A percentile compares a stretch with the other conserved stretches of the same genome.
Conservation (phyloP, 2,113 vertebrate species). For the Carollia perspicillata region DNA sequence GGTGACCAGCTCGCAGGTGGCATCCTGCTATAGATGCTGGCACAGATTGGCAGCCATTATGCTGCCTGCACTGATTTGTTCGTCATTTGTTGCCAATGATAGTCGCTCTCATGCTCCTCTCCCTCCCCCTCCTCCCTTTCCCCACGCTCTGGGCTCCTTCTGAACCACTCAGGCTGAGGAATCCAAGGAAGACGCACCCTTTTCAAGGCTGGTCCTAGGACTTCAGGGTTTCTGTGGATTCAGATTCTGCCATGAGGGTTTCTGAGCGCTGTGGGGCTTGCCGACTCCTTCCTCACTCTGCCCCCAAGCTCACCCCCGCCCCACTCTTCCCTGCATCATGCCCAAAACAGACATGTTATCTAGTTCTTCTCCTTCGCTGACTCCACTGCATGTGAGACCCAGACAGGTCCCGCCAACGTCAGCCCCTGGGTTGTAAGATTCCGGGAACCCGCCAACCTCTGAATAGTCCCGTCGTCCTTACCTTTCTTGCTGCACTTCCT, state of each 20-base stretch:
- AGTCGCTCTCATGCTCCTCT: constrained; percentile 17
- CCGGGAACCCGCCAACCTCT: background rate
- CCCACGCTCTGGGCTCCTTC: background rate
- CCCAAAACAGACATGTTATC: background rate
- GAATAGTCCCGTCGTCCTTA: background rate
- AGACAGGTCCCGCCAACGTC: background rate
- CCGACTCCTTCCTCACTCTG: background rate
- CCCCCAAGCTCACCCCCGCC: background rate
- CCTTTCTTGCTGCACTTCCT: background rate
- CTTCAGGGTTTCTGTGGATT: background rate
- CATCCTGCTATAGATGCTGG: constrained; percentile 45
- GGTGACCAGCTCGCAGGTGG: constrained; percentile 76
- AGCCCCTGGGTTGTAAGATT: background rate
- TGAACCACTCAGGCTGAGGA: background rate
- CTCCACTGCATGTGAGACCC: background rate
- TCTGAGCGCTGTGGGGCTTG: background rate
- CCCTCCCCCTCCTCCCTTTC: background rate
- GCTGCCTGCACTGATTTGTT: constrained; percentile 43
- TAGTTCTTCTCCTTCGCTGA: background rate
- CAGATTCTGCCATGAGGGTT: background rate
- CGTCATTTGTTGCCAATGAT: constrained; percentile 54
- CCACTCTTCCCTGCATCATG: background rate
- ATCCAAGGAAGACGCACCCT: background rate
- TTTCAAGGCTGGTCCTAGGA: background rate
- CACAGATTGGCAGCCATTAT: constrained; percentile 43